Base-by-base conservation (phyloP, 1,140 invertebrate species). In the Drosophila seguyi region DNA sequence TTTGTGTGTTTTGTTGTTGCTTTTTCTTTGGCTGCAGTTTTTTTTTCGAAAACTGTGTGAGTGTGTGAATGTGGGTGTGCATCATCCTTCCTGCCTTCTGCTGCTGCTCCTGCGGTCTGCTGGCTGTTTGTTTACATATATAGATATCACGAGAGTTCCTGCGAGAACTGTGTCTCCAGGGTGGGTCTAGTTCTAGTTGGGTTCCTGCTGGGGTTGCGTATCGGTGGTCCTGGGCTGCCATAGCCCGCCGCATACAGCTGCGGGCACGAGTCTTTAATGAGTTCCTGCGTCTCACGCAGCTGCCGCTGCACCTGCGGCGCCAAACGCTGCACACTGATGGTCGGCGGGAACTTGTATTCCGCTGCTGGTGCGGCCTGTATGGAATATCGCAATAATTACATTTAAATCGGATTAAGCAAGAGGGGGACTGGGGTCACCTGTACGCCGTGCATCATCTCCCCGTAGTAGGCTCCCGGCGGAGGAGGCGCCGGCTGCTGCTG, bases 111-210 rank as follows among this genome's bases (percentile, higher is more conserved):
- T 71, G 61, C 47, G 25, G 62, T 60, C 69, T 81, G 58, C 76
- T 79, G 79, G 79, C 77, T 88, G 79, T 61, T 66, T 67, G 69
- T 80, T 84, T 92, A 93, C 88, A 92, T 91, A 79, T 92, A 91
- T 92, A 93, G 86, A 92, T 93, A 93, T 93, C 92, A 93, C 92
- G 92, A 93, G 80, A 92, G 86, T 92, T 92, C 92, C 91, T 92
- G 90, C 50, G 92, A 93, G 91, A 92, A 93, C 82, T 93, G 92
- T 39, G 92, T 93, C 91, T 93, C 92, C 92, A 93, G 90, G 91
- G 91, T 93, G 91, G 92, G 92, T 82, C 92, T 92, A 90, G 85
- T 86, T 91, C 92, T 90, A 81, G 75, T 88, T 79, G 86, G 79
- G 66, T 91, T 90, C 62, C 90, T 83, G 88, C 81, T 92, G 71